These are phyloP conservation scores for Listronotus bonariensis DNA, from an alignment of 1,140 invertebrate genomes.

Conservation along the genomic window DNA sequence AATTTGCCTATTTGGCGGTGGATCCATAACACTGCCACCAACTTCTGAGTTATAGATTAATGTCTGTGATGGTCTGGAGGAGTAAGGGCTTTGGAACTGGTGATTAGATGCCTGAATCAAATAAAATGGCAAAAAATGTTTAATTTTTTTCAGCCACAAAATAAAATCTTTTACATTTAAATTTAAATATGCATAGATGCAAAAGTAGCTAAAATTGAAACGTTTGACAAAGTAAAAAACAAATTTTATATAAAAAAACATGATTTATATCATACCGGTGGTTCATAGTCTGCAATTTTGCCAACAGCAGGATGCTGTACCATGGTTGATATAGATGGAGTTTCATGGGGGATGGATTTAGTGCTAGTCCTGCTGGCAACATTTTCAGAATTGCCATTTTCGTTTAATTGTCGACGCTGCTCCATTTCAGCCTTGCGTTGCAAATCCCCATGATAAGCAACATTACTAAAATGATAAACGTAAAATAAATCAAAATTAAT, in stretches of 20 bases:
- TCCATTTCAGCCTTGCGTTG: slow-evolving; percentile 94
- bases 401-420: slow-evolving; percentile 78
- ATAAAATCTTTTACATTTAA: background rate
- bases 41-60: slow-evolving; percentile 84
- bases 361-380: background rate
- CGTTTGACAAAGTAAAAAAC: too few relatives aligned
- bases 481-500: too few relatives aligned
- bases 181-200: background rate
- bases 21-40: slow-evolving; percentile 67
- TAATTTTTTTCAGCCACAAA: background rate
- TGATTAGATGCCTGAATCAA: slow-evolving; percentile 10
- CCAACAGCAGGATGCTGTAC: slow-evolving; percentile 57
- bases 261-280: too few relatives aligned
- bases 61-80: slow-evolving; percentile 64
- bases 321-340: slow-evolving; percentile 26
- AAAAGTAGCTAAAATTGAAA: too few relatives aligned
- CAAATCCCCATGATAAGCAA: slow-evolving; percentile 92
- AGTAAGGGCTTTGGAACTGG: slow-evolving; percentile 64
- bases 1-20: slow-evolving; percentile 59
- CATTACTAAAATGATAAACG: slow-evolving; percentile 71
- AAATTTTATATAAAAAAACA: too few relatives aligned
- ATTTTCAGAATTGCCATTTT: slow-evolving; percentile 61
- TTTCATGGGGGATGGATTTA: slow-evolving; percentile 11
- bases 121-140: slow-evolving; percentile 1
- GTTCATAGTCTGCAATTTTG: slow-evolving; percentile 81